phyloP scores from a whole-genome alignment of 2,113 vertebrate species.

The Oxyruncus cristatus region DNA sequence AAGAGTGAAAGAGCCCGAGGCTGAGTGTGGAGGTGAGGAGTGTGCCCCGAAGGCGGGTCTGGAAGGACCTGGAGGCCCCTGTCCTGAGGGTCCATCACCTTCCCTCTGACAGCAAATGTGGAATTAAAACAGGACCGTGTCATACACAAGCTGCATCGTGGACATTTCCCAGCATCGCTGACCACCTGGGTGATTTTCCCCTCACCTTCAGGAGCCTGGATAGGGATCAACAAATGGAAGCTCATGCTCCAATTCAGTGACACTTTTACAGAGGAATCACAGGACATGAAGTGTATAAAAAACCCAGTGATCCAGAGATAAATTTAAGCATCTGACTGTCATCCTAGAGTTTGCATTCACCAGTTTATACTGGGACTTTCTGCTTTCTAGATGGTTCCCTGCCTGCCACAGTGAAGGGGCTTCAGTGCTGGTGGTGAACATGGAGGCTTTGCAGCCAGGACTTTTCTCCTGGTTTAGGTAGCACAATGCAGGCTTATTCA shows the following conservation, averaged over 20 bases:
- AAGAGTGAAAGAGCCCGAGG: not conserved
- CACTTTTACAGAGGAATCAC: not conserved
- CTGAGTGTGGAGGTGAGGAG: accelerated
- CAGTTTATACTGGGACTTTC: not conserved
- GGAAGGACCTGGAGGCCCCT: not conserved
- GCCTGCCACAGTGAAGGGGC: not conserved
- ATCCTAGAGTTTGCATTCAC: not conserved
- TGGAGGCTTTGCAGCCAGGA: not conserved
- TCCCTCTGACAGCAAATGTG: not conserved
- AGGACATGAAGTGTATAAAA: not conserved
- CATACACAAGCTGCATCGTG: accelerated
- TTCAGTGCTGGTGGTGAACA: not conserved
- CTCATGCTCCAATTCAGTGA: not conserved
- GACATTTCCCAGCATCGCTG: not conserved
- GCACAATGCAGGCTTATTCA: not conserved
- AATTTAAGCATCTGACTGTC: not conserved
- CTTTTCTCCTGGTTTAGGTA: not conserved
- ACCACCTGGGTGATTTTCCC: accelerated
- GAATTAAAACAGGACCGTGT: not conserved
- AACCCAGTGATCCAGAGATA: not conserved
- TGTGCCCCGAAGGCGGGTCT: not conserved
- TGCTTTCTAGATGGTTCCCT: not conserved
- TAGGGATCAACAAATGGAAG: not conserved
- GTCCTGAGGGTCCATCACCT: not conserved
- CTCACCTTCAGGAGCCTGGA: not conserved